Percentiles rank a stretch among this genome's conserved stretches.
Evolutionary conservation across 2,113 vertebrate species (phyloP).

Genomic region (Hippocampus barbouri): DNA sequence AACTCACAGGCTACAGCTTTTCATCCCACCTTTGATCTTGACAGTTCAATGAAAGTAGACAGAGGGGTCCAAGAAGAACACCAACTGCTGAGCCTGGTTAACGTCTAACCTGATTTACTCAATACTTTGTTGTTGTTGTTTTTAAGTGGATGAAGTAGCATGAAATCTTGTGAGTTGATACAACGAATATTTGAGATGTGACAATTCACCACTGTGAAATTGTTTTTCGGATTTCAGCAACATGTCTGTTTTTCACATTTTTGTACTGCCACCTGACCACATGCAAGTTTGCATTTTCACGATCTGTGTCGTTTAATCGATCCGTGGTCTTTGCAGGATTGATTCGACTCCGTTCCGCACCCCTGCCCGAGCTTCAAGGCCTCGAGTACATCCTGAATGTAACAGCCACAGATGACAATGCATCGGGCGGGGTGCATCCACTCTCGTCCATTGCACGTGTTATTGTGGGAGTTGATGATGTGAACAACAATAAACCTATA

Average conservation of each 20-base stretch:
- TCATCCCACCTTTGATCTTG: slow-evolving; percentile 61
- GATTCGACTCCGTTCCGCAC: slow-evolving; percentile 80
- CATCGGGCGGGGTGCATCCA: slow-evolving; percentile 76
- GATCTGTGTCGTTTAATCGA: slow-evolving; percentile 29
- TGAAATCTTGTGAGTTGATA: slow-evolving; percentile 39
- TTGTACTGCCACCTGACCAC: slow-evolving; percentile 19
- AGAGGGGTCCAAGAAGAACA: slow-evolving; percentile 31
- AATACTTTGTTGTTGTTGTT: slow-evolving; percentile 42
- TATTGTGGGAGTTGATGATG: slow-evolving; percentile 80
- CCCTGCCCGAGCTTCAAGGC: slow-evolving; percentile 79
- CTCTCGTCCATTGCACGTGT: slow-evolving; percentile 78
- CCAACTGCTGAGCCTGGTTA: slow-evolving; percentile 52
- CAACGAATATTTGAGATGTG: slow-evolving; percentile 54
- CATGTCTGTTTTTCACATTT: slow-evolving; percentile 47
- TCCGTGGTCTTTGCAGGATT: slow-evolving; percentile 71
- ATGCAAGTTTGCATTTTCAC: slow-evolving; percentile 11
- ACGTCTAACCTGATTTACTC: slow-evolving; percentile 49
- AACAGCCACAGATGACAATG: slow-evolving; percentile 82
- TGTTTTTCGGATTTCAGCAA: slow-evolving; percentile 52
- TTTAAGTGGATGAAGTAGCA: slow-evolving; percentile 29
- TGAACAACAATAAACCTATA: slow-evolving; percentile 88
- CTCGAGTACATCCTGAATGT: slow-evolving; percentile 82
- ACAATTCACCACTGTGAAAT: slow-evolving; percentile 58
- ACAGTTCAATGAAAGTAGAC: slow-evolving; percentile 53
- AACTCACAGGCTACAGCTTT: slow-evolving; percentile 56